Percentiles rank a stretch among this genome's conserved stretches.
Conservation (phyloP, 2,888 invertebrate genomes). For the Ormia ochracea region DNA sequence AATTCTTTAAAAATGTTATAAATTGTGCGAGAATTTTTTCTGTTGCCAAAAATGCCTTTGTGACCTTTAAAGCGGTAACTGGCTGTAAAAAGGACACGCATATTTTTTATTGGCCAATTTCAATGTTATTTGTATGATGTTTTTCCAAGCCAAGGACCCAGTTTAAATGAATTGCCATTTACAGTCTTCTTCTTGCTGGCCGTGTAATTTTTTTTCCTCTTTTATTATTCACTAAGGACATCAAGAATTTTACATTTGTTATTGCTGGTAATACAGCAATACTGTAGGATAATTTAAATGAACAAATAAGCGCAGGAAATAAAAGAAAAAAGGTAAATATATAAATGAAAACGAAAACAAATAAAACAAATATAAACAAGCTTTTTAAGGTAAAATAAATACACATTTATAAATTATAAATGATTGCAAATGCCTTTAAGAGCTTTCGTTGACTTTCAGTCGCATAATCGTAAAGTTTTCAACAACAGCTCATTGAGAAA, state of each 20-base stretch:
- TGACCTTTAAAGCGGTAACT: constrained; percentile 25
- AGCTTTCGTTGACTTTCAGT: not conserved
- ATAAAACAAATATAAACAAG: not conserved
- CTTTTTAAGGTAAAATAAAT: not conserved
- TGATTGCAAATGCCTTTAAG: not conserved
- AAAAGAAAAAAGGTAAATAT: too few relatives aligned
- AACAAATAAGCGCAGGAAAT: too few relatives aligned
- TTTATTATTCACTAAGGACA: constrained; percentile 34
- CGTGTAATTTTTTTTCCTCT: not conserved
- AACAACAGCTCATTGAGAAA: not conserved
- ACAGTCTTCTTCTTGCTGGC: not conserved
- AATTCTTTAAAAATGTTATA: not conserved
- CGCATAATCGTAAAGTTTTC: not conserved
- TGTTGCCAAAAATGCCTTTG: not conserved
- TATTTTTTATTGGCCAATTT: constrained; percentile 17
- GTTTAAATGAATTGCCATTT: constrained; percentile 1
- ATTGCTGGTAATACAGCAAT: not conserved
- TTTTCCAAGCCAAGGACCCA: constrained; percentile 22
- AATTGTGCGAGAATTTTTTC: not conserved
- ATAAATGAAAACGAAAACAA: not conserved
- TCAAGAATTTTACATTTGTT: constrained; percentile 6
- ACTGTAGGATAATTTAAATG: not conserved
- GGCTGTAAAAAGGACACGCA: not conserved
- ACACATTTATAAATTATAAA: not conserved
- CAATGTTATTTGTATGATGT: constrained; percentile 5